A percentile compares a stretch with the other conserved stretches of the same genome.
phyloP scores from a whole-genome alignment of 2,888 invertebrate genomes.

The Gonocerus acuteangulatus region DNA sequence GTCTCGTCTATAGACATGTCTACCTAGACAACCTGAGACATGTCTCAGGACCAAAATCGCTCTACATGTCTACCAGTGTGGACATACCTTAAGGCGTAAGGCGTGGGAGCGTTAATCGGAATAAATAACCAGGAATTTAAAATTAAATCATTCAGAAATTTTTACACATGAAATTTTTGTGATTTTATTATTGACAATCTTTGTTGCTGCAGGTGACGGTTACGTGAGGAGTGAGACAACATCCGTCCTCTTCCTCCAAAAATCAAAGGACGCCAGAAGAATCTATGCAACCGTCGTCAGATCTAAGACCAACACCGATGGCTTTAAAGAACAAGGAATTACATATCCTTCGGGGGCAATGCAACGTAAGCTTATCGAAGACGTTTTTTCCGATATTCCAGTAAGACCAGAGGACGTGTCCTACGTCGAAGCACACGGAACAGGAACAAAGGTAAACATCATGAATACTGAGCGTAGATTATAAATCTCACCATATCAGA shows the following conservation, averaged over 20 bases:
- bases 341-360: conserved; percentile 73
- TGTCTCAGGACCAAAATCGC: too few species aligned
- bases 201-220: conserved; percentile 63
- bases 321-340: conserved; percentile 82
- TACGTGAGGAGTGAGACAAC: conserved; percentile 88
- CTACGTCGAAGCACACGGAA: conserved; percentile 97
- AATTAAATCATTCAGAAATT: too few species aligned
- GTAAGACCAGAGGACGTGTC: conserved; percentile 73
- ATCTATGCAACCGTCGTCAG: conserved; percentile 81
- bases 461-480: too few species aligned
- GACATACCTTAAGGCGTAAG: too few species aligned
- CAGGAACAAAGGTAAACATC: conserved; percentile 80
- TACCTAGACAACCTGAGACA: too few species aligned
- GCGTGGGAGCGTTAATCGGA: too few species aligned
- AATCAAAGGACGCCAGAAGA: conserved; percentile 63
- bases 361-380: conserved; percentile 73
- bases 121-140: too few species aligned
- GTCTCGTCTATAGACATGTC: too few species aligned
- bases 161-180: too few species aligned
- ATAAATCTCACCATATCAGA: too few species aligned
- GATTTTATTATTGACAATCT: too few species aligned
- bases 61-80: too few species aligned
- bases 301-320: conserved; percentile 87
- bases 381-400: conserved; percentile 76
- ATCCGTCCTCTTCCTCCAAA: conserved; percentile 74